Percentiles rank a stretch among this genome's conserved stretches.
Evolutionary conservation across 2,113 vertebrate species (phyloP).

Genomic region (Tachysurus vachellii): DNA sequence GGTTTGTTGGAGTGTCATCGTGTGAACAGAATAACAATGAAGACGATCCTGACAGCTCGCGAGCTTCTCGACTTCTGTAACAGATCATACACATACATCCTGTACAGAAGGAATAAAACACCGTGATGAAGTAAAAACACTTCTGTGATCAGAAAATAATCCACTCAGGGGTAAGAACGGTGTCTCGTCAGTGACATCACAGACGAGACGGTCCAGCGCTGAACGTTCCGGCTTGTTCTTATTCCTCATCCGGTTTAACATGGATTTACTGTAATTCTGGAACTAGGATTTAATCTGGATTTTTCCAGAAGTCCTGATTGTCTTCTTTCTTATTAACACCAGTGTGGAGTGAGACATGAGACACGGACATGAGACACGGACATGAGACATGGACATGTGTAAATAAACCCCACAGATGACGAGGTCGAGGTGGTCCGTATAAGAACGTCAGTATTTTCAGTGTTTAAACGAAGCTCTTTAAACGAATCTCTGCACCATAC

Average conservation of each 20-base stretch:
- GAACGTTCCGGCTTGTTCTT: too few relatives aligned
- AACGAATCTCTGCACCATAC: not conserved
- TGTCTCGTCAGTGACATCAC: not conserved
- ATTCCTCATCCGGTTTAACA: too few relatives aligned
- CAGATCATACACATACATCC: not conserved
- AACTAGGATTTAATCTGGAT: too few relatives aligned
- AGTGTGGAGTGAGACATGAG: too few relatives aligned
- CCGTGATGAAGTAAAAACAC: not conserved
- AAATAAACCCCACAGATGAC: not conserved
- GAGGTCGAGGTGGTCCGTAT: not conserved
- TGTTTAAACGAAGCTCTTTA: not conserved
- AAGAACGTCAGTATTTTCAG: not conserved
- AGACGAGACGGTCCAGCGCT: too few relatives aligned
- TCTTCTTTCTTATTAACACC: too few relatives aligned
- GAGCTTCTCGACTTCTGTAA: not conserved
- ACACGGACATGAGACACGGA: too few relatives aligned
- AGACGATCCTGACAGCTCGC: not conserved
- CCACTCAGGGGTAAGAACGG: not conserved
- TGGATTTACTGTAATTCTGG: too few relatives aligned
- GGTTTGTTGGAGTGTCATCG: not conserved
- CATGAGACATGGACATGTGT: too few relatives aligned
- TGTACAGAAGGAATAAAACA: not conserved
- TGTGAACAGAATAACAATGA: not conserved
- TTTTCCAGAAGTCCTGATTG: too few relatives aligned
- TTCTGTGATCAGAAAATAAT: not conserved